Evolutionary conservation across 2,113 vertebrate species (phyloP), one percentile per base, ranked within the genome.

Genomic region (Microtus ochrogaster): DNA sequence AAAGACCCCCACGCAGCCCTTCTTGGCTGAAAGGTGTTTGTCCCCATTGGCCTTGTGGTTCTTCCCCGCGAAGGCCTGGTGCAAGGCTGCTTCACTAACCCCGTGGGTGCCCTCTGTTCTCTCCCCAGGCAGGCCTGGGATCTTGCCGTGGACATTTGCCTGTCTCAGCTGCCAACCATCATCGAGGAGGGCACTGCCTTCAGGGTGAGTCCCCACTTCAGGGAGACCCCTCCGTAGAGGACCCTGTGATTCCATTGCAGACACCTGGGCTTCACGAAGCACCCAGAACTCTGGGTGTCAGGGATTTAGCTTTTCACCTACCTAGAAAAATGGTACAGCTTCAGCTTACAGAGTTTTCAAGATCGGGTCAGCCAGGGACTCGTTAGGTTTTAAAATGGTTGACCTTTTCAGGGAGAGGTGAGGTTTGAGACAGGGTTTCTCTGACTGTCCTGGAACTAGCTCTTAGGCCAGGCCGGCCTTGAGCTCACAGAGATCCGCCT

Each of bases 121-220:
- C 68, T 92, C 95, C 95, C 0, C 97, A 99, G 99, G 99, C 99
- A 99, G 97, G 99, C 99, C 0, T 99, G 99, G 99, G 99, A 99
- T 98, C 99, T 99, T 0, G 99, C 99, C 0, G 99, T 99, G 92
- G 99, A 99, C 98, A 99, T 99, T 93, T 99, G 99, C 96, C 99
- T 99, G 88, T 99, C 99, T 91, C 99, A 99, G 97, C 98, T 99
- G 89, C 99, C 99, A 5, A 99, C 99, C 41, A 99, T 99, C 97
- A 99, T 99, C 2, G 99, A 99, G 97, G 99, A 99, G 90, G 99
- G 99, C 97, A 99, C 99, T 1, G 99, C 99, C 17, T 99, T 99
- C 97, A 99, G 99, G 98, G 99, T 99, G 97, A 99, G 99, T 93
- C 14, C 58, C 24, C 55, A 17, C 68, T 58, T 39, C 36, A 88